These are phyloP conservation scores for Pterobdella sp. DNA, from an alignment of 2,888 invertebrate genomes.

Conservation along the genomic window DNA sequence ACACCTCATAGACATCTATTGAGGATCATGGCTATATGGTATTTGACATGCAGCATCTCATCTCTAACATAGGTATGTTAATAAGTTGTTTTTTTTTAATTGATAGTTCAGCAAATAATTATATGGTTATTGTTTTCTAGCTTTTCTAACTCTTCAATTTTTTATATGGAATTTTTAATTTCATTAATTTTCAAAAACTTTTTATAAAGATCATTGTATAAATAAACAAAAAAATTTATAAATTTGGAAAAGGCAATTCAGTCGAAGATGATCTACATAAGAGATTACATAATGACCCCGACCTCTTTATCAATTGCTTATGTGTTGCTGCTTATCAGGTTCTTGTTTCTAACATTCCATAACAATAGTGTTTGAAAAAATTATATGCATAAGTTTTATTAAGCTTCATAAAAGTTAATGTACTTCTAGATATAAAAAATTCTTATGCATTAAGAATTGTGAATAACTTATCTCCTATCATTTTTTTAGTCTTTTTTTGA, in stretches of 20 bases:
- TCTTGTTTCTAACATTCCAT: no score
- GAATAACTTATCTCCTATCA: no score
- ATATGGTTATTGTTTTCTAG: neutral
- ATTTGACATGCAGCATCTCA: slow-evolving; percentile 46
- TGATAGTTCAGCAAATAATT: neutral
- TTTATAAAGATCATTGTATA: neutral
- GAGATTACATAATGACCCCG: slow-evolving; percentile 64
- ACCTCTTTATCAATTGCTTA: slow-evolving; percentile 62
- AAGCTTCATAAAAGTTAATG: no score
- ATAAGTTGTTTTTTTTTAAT: neutral
- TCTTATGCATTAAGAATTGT: no score
- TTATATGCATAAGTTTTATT: no score
- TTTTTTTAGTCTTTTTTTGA: neutral
- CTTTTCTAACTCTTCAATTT: neutral
- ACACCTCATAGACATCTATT: slow-evolving; percentile 42
- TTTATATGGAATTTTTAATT: neutral
- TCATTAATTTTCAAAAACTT: neutral
- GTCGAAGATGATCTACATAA: slow-evolving; percentile 54
- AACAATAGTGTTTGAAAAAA: no score
- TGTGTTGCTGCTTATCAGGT: slow-evolving; percentile 74
- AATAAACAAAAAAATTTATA: neutral
- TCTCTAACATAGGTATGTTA: slow-evolving; percentile 40
- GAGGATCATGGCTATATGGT: slow-evolving; percentile 45
- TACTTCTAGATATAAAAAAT: no score
- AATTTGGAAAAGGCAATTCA: neutral